These are phyloP conservation scores for Myiothlypis coronata DNA, from an alignment of 2,797 vertebrate species.

Conservation along the genomic window DNA sequence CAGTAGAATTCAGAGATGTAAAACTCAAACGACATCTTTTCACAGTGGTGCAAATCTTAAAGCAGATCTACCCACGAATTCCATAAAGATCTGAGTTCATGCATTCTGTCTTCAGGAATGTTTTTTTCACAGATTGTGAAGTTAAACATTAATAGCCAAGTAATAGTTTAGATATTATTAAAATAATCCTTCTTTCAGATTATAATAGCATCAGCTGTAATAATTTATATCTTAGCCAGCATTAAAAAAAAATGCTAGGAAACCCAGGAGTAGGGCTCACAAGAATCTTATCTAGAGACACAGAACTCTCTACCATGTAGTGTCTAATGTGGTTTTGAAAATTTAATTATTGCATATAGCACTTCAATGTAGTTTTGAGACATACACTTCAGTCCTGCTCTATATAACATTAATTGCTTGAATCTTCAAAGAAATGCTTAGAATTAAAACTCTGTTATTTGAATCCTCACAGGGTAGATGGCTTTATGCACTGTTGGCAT, in stretches of 20 bases:
- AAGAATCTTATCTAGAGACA: not conserved
- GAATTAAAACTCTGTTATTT: not conserved
- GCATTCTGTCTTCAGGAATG: not conserved
- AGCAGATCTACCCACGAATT: not conserved
- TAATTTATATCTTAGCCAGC: not conserved
- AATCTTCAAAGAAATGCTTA: not conserved
- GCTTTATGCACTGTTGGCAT: constrained; percentile 90
- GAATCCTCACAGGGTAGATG: constrained; percentile 84
- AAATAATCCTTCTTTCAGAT: not conserved
- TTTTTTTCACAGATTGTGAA: not conserved
- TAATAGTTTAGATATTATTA: not conserved
- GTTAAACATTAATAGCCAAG: not conserved
- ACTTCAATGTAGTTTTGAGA: not conserved
- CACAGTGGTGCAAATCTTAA: not conserved
- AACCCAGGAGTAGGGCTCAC: not conserved
- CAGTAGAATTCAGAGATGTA: not conserved
- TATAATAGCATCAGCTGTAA: not conserved
- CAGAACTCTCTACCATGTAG: not conserved
- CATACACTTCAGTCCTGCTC: not conserved
- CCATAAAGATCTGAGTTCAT: not conserved
- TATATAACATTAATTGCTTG: not conserved
- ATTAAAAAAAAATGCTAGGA: not conserved
- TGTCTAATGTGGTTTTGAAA: not conserved
- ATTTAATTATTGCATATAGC: not conserved
- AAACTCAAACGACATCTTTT: not conserved